phyloP scores from a whole-genome alignment of 2,888 invertebrate genomes.

The Unio delphinus region DNA sequence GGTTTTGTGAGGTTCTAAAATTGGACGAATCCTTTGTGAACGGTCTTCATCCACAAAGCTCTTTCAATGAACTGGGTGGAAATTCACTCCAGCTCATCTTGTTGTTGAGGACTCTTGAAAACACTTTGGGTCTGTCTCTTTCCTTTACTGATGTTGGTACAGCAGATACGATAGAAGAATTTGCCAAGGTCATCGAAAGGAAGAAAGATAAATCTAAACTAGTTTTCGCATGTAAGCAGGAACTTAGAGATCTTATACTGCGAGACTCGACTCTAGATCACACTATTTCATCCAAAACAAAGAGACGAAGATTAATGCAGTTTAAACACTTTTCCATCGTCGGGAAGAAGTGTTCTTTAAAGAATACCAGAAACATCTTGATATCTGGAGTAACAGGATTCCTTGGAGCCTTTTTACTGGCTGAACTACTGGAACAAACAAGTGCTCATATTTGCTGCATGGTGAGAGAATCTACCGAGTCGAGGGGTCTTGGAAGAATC shows the following conservation, averaged over 20 bases:
- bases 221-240: slow-evolving; percentile 15
- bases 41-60: slow-evolving; percentile 21
- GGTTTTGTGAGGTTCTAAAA: slow-evolving; percentile 30
- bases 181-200: slow-evolving; percentile 21
- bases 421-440: slow-evolving; percentile 45
- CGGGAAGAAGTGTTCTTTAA: slow-evolving; percentile 17
- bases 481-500: slow-evolving; percentile 43
- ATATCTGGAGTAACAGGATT: slow-evolving; percentile 54
- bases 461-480: slow-evolving; percentile 48
- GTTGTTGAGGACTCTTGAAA: slow-evolving; percentile 27
- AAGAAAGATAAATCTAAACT: slow-evolving; percentile 24
- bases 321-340: slow-evolving; percentile 20
- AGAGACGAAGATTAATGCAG: slow-evolving; percentile 31
- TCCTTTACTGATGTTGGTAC: slow-evolving; percentile 33
- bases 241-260: slow-evolving; percentile 34
- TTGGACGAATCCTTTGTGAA: slow-evolving; percentile 19
- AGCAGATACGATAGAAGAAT: slow-evolving; percentile 33
- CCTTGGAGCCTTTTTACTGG: slow-evolving; percentile 46
- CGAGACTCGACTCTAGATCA: slow-evolving; percentile 36
- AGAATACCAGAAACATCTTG: slow-evolving; percentile 40
- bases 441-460: slow-evolving; percentile 48
- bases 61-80: slow-evolving; percentile 47
- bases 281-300: slow-evolving; percentile 18
- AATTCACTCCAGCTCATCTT: slow-evolving; percentile 41
- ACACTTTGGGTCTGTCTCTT: slow-evolving; percentile 12